Percentiles rank a stretch among this genome's conserved stretches.
Conservation (phyloP, 2,113 vertebrate species). For the Malurus elegans region DNA sequence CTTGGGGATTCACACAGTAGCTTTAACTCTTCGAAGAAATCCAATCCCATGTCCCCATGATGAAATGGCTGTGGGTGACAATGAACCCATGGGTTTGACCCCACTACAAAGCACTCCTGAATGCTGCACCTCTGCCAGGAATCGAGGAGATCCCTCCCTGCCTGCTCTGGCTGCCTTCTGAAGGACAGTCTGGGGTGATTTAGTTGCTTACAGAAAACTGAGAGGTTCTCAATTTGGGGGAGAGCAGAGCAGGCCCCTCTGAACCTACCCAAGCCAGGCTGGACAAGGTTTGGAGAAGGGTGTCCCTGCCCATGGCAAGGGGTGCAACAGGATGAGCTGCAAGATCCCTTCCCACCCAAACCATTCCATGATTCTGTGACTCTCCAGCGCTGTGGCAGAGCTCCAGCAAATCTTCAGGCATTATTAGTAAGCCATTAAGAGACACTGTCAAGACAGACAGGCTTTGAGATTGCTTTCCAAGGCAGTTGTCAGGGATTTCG, state of each 20-base stretch:
- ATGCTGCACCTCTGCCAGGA: not conserved
- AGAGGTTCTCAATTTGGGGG: not conserved
- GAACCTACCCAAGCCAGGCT: not conserved
- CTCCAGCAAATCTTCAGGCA: not conserved
- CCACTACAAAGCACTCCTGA: not conserved
- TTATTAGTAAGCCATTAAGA: constrained; percentile 27
- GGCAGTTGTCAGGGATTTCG: not conserved
- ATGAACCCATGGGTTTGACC: accelerated
- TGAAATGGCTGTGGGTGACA: not conserved
- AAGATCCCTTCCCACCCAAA: not conserved
- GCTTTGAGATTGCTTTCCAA: not conserved
- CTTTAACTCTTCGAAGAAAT: not conserved
- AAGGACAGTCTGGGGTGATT: not conserved
- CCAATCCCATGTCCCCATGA: not conserved
- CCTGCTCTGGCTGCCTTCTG: not conserved
- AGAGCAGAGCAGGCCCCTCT: not conserved
- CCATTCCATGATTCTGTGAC: not conserved
- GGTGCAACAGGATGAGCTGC: not conserved
- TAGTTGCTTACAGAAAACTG: not conserved
- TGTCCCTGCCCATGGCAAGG: not conserved
- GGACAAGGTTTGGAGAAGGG: not conserved
- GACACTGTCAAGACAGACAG: not conserved
- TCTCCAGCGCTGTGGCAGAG: not conserved
- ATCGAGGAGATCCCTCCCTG: not conserved
- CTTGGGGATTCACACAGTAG: not conserved